Conservation (phyloP, 2,113 vertebrate species). For the Pandion haliaetus region DNA sequence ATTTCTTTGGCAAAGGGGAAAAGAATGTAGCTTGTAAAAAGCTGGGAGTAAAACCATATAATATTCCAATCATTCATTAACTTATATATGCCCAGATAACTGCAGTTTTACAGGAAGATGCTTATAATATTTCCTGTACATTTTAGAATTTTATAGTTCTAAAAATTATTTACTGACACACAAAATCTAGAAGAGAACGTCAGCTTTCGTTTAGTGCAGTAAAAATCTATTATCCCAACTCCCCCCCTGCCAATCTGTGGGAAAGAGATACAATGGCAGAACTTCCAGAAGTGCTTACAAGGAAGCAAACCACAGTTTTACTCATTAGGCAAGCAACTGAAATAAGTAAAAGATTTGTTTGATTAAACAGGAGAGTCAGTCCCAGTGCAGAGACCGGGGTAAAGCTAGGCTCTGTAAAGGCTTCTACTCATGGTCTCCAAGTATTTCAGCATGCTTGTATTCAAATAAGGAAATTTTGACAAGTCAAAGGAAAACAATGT, state of each 20-base stretch:
- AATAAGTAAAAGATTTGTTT: background rate
- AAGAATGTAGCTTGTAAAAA: background rate
- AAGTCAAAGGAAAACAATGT: background rate
- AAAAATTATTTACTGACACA: background rate
- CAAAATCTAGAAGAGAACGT: background rate
- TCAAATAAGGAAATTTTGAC: background rate
- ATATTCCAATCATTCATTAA: background rate
- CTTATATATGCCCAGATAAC: background rate
- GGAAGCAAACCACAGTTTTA: background rate
- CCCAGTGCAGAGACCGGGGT: background rate
- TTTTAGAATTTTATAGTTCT: background rate
- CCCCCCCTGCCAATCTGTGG: background rate
- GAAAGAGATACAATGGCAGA: background rate
- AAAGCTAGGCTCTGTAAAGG: background rate
- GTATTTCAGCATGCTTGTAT: background rate
- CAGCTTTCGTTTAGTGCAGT: background rate
- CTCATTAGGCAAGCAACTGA: background rate
- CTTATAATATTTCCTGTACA: background rate
- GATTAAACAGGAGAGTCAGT: background rate
- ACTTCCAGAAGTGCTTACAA: background rate
- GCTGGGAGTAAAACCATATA: background rate
- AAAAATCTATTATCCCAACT: background rate
- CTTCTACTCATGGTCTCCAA: background rate
- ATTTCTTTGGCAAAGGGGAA: background rate
- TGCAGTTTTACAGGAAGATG: background rate